Base-by-base conservation (phyloP, 2,113 vertebrate genomes). In the Hystrix cristata region DNA sequence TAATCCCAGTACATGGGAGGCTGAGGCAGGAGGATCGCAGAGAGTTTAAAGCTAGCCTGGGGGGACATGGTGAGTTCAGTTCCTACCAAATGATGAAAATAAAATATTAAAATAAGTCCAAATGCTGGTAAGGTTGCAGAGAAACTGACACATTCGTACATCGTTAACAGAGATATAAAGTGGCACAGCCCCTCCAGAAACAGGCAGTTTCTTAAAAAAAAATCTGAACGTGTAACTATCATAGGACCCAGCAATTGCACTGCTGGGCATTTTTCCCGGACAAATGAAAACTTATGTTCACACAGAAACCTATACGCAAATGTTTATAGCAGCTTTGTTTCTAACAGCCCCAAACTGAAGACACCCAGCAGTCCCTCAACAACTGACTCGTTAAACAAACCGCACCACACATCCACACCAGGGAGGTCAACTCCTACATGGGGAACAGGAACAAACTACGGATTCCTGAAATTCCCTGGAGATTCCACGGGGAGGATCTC, bases 281-380 rank as follows among this genome's bases (percentile, higher is more conserved):
- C 71, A 86, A 86, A 90, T 5, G 64, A 71, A 85, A 93, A 86
- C 94, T 72, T 90, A 59, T 72, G 72, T 95, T 93, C 86, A 76
- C 80, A 81, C 25, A 21, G 8, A 86, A 90, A 71, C 72, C 72
- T 85, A 57, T 80, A 55, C 64, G 34, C 23, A 31, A 67, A 65
- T 91, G 88, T 90, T 91, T 82, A 71, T 25, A 57, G 57, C 82
- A 87, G 74, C 31, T 94, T 51, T 27, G 59, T 86, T 79, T 60
- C 38, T 55, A 38, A 71, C 31, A 14, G 15, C 31, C 38, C 13
- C 29, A 62, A 94, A 89, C 60, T 72, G 86, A 62, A 89, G 57
- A 55, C 84, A 84, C 14, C 27, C 78, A 79, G 92, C n/a, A 51
- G 18, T 72, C 90, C 71, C 60, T 51, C 86, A 34, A 12, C 71